phyloP scores from a whole-genome alignment of 37 sponge, comb jelly and placozoan species.

The Eunapius fragilis region DNA sequence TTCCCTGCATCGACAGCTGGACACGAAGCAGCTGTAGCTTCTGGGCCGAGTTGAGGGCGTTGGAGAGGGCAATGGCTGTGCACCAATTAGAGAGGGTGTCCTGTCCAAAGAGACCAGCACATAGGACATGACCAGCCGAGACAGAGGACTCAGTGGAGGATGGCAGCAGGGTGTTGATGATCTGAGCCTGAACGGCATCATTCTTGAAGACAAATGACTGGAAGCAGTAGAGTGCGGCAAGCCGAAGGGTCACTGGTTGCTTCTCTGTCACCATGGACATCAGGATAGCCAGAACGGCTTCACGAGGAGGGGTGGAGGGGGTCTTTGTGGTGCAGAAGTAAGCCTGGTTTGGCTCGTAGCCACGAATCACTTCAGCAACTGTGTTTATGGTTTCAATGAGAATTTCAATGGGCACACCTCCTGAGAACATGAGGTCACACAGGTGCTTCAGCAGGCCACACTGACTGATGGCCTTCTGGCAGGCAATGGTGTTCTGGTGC shows the following conservation, averaged over 20 bases:
- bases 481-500: slow-evolving; percentile 57
- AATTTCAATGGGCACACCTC: slow-evolving; percentile 75
- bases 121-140: slow-evolving; percentile 90
- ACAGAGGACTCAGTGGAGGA: slow-evolving; percentile 64
- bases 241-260: slow-evolving; percentile 68
- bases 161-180: slow-evolving; percentile 89
- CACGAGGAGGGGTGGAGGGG: slow-evolving; percentile 68
- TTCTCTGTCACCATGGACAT: slow-evolving; percentile 96
- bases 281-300: slow-evolving; percentile 83
- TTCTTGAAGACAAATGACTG: slow-evolving; percentile 85
- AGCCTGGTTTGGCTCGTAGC: slow-evolving; percentile 63
- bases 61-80: slow-evolving; percentile 61
- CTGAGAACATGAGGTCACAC: slow-evolving; percentile 78
- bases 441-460: slow-evolving; percentile 67
- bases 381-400: slow-evolving; percentile 79
- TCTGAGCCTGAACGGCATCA: slow-evolving; percentile 67
- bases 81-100: slow-evolving; percentile 84
- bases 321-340: slow-evolving; percentile 67
- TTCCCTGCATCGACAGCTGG: slow-evolving; percentile 82
- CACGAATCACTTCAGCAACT: slow-evolving; percentile 83
- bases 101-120: slow-evolving; percentile 87
- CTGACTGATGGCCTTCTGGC: slow-evolving; percentile 71
- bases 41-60: slow-evolving; percentile 46
- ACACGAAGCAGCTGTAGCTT: slow-evolving; percentile 86
- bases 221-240: slow-evolving; percentile 93